Percentiles rank a stretch among this genome's conserved stretches.
Conservation (phyloP, 2,113 vertebrate species). For the Nesospiza acunhae region DNA sequence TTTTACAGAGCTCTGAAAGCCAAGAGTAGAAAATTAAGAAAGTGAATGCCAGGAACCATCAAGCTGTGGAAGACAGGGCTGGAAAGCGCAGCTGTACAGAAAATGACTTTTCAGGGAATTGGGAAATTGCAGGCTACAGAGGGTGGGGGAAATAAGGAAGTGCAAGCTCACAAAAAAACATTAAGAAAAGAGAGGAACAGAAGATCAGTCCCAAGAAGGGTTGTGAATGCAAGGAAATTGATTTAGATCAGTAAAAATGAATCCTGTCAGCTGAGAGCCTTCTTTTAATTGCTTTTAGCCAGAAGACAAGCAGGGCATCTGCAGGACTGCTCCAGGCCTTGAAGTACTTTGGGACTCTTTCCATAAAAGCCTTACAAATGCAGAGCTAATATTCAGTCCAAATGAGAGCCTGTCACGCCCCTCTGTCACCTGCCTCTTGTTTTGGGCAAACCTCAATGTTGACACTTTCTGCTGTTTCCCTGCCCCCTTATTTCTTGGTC, state of each 20-base stretch:
- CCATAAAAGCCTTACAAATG: neutral
- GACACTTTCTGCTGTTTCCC: neutral
- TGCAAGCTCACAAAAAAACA: neutral
- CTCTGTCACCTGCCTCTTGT: neutral
- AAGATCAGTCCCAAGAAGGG: neutral
- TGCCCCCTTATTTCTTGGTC: neutral
- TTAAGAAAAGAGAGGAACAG: neutral
- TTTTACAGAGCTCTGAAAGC: neutral
- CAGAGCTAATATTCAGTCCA: neutral
- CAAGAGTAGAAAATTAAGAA: neutral
- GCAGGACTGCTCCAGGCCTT: neutral
- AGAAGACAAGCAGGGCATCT: neutral
- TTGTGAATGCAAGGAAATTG: neutral
- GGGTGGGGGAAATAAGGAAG: rapidly evolving
- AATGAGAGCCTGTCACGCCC: too few species aligned
- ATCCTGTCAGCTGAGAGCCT: neutral
- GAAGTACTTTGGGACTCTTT: neutral
- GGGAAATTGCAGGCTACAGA: neutral
- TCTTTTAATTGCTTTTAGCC: neutral
- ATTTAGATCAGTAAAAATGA: neutral
- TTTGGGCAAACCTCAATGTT: neutral
- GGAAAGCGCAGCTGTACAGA: neutral
- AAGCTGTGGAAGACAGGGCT: neutral
- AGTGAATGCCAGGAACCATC: neutral
- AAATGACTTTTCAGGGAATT: neutral